These are phyloP conservation scores for Liopterus haemorrhoidalis DNA, from an alignment of 2,888 invertebrate species.

Conservation along the genomic window DNA sequence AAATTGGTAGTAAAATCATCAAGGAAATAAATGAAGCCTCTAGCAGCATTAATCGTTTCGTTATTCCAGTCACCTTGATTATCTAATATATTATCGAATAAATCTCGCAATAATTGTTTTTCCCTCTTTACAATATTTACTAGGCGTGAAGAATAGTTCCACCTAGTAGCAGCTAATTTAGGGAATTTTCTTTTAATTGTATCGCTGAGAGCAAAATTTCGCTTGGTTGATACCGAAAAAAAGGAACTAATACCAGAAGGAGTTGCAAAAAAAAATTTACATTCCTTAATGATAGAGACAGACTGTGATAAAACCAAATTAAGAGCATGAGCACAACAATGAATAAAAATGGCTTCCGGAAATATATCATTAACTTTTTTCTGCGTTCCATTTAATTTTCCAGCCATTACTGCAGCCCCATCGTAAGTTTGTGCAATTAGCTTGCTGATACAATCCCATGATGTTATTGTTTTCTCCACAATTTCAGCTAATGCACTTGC, in stretches of 20 bases:
- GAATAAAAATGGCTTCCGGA: conserved; percentile 30
- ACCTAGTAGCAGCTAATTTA: conserved; percentile 25
- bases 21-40: not conserved
- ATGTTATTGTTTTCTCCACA: not conserved
- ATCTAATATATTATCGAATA: conserved; percentile 25
- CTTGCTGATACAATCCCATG: conserved; percentile 29
- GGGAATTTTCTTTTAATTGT: conserved; percentile 24
- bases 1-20: not conserved
- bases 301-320: conserved; percentile 31
- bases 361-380: conserved; percentile 25
- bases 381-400: conserved; percentile 31
- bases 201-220: conserved; percentile 22
- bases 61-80: conserved; percentile 12
- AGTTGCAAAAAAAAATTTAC: conserved; percentile 32
- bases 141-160: conserved; percentile 27
- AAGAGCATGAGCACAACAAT: conserved; percentile 23
- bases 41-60: not conserved
- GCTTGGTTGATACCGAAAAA: conserved; percentile 34
- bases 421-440: conserved; percentile 27
- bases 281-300: conserved; percentile 30
- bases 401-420: conserved; percentile 24
- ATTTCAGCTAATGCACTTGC: conserved; percentile 24
- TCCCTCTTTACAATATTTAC: conserved; percentile 26
- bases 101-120: conserved; percentile 17
- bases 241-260: conserved; percentile 34